Conservation (phyloP, 1,140 invertebrate genomes). For the Halictus rubicundus region DNA sequence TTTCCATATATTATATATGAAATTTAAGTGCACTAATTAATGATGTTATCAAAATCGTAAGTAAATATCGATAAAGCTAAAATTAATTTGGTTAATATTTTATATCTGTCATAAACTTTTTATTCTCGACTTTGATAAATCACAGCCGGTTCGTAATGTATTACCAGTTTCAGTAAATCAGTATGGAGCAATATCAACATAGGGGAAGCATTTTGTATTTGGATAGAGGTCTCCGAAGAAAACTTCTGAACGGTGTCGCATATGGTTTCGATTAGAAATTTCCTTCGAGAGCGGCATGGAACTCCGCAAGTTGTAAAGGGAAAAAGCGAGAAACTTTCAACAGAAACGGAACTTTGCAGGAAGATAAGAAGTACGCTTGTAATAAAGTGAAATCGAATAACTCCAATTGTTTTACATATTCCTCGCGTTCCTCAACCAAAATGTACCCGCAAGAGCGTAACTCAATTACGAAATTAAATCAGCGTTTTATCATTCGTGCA, state of each 20-base stretch:
- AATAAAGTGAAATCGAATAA: not conserved
- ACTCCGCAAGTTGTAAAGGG: not conserved
- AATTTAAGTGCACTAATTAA: no score
- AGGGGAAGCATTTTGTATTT: not conserved
- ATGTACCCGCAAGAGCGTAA: not conserved
- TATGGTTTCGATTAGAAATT: slow-evolving; percentile 10
- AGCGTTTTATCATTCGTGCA: not conserved
- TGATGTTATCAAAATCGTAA: no score
- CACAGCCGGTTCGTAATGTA: no score
- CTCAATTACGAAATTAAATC: not conserved
- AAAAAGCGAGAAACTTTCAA: not conserved
- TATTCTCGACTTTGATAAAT: no score
- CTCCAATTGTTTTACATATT: not conserved
- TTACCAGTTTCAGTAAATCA: no score
- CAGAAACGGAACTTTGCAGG: not conserved
- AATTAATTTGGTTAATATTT: no score
- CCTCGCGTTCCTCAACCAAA: not conserved
- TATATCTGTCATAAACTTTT: no score
- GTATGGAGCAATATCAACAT: no score
- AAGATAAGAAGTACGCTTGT: not conserved
- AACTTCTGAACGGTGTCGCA: not conserved
- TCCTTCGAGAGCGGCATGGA: not conserved
- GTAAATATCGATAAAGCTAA: no score
- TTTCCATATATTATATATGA: no score
- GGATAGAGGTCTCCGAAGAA: not conserved